Evolutionary conservation across 1,140 invertebrate species (phyloP), one percentile per base, ranked within the genome.

Genomic region (Xylocopa sonorina): DNA sequence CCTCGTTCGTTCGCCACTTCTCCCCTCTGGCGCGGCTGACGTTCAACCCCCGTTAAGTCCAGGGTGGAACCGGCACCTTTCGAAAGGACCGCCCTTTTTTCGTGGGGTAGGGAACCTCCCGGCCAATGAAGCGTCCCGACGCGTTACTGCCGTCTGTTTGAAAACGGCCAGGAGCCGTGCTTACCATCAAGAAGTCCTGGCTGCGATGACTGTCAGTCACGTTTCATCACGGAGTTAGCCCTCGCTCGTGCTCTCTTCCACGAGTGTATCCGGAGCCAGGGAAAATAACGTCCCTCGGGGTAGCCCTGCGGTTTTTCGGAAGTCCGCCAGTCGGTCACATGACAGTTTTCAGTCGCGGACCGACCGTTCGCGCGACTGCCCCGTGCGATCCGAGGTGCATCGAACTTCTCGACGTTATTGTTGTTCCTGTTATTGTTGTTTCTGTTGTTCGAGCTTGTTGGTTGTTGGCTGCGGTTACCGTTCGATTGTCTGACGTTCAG

Each of bases 171-270:
- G 67, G 57, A 72, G 32, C 67, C 29, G 75, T 32, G 63, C 74
- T 63, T 62, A 50, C 79, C 85, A 89, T 89, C 87, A 86, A 87
- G 87, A 90, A 90, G 89, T 89, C 88, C 82, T 64, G 34, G 64
- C 84, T 72, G 71, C 72, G 86, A 87, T 89, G 88, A 89, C 78
- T 84, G 83, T 86, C 89, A 89, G 89, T 88, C 83, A 89, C 81
- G 84, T 84, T 88, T 86, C 78, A 84, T 80, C 87, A n/a, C 72
- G 67, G 82, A 81, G 80, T 82, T 85, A 83, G 81, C 51, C 16
- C 41, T 64, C 29, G 55, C 14, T 38, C 50, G n/a, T n/a, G n/a
- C n/a, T n/a, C n/a, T n/a, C n/a, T n/a, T n/a, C n/a, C n/a, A n/a
- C 63, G 57, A 41, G 53, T 53, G 51, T 16, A 66, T 66, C 72